phyloP scores from a whole-genome alignment of 2,888 invertebrate species.

The Tipula unca region DNA sequence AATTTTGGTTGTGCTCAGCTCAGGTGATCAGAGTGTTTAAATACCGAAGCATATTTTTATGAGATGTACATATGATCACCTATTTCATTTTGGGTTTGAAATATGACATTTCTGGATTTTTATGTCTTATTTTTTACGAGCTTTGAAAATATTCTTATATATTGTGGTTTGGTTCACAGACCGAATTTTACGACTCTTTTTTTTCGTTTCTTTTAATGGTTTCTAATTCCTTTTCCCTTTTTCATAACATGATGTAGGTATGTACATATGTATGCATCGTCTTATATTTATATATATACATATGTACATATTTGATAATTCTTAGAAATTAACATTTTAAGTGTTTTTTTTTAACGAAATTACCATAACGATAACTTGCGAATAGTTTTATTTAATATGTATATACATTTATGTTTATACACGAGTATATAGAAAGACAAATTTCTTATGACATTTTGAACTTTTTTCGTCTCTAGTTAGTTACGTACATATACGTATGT shows the following conservation, averaged over 20 bases:
- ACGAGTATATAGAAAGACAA: not conserved
- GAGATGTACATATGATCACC: not conserved
- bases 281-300: not conserved
- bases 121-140: not conserved
- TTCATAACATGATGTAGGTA: not conserved
- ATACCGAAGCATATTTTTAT: not conserved
- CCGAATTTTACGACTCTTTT: not conserved
- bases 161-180: constrained; percentile 8
- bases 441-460: not conserved
- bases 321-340: not conserved
- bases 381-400: not conserved
- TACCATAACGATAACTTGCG: not conserved
- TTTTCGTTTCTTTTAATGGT: not conserved
- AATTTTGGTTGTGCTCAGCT: not conserved
- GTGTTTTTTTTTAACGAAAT: not conserved
- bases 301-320: not conserved
- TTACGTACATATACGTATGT: not conserved
- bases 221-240: not conserved
- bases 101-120: not conserved
- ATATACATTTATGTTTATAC: not conserved
- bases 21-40: not conserved
- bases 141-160: not conserved
- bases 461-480: not conserved
- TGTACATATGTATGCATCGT: not conserved
- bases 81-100: not conserved